Evolutionary conservation across 2,888 invertebrate species (phyloP).

Genomic region (Scaptomyza tumidula): DNA sequence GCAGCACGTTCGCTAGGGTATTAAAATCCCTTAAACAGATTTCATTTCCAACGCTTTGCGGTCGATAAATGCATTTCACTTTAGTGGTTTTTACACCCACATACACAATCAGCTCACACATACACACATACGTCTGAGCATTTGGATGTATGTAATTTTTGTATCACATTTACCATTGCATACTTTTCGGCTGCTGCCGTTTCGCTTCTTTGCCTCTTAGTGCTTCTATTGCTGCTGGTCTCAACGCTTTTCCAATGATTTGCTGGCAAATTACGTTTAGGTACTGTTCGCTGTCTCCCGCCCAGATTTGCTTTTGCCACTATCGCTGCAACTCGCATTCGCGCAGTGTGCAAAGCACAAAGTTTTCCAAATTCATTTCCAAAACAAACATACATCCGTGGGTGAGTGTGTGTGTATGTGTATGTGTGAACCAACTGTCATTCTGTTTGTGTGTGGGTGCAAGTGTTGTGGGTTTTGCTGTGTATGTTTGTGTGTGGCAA

Average conservation of each 20-base stretch:
- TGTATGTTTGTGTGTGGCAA: constrained; percentile 47
- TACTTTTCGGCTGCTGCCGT: constrained; percentile 64
- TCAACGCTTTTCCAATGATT: constrained; percentile 71
- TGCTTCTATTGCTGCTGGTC: constrained; percentile 16
- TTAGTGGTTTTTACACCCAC: constrained; percentile 74
- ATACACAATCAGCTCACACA: constrained; percentile 4
- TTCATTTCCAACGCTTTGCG: constrained; percentile 81
- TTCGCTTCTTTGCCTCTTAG: constrained; percentile 29
- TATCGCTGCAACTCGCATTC: constrained; percentile 10
- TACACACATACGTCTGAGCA: background rate
- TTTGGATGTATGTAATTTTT: constrained; percentile 37
- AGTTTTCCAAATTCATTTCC: constrained; percentile 79
- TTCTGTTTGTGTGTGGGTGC: constrained; percentile 14
- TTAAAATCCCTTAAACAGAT: constrained; percentile 83
- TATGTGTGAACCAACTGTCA: constrained; percentile 29
- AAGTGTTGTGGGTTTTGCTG: constrained; percentile 43
- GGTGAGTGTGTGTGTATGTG: constrained; percentile 21
- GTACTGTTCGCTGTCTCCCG: constrained; percentile 56
- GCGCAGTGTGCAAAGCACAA: constrained; percentile 48
- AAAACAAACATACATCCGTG: constrained; percentile 72
- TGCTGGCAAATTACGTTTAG: constrained; percentile 77
- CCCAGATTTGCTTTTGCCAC: constrained; percentile 25
- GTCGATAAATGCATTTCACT: constrained; percentile 82
- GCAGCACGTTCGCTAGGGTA: constrained; percentile 75
- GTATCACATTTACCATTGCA: constrained; percentile 69